A percentile compares a stretch with the other conserved stretches of the same genome.
Conservation (phyloP, 2,113 vertebrate species). For the Axis porcinus region DNA sequence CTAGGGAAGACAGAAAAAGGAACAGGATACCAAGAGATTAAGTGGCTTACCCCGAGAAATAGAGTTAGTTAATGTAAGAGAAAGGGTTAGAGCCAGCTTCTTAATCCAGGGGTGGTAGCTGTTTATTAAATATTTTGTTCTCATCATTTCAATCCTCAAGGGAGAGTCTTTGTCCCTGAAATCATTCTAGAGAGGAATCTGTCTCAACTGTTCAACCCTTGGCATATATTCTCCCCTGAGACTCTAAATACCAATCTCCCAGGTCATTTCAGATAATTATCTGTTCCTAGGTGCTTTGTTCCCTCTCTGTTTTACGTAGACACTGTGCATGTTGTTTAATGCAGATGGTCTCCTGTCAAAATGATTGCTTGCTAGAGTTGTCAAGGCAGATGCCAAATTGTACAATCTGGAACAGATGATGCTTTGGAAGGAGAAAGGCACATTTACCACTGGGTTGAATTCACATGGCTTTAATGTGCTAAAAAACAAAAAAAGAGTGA, state of each 20-base stretch:
- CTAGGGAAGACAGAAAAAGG: neutral
- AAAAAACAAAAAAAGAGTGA: conserved; percentile 51
- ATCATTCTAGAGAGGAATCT: conserved; percentile 16
- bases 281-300: conserved; percentile 4
- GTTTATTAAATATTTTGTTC: neutral
- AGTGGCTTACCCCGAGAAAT: neutral
- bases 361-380: conserved; percentile 41
- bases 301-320: conserved; percentile 52
- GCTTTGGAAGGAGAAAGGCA: conserved; percentile 51
- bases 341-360: conserved; percentile 72
- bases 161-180: conserved; percentile 40
- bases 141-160: neutral
- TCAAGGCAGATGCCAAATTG: conserved; percentile 65
- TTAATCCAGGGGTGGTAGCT: neutral
- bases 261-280: conserved; percentile 28
- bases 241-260: conserved; percentile 41
- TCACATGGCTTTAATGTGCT: conserved; percentile 37
- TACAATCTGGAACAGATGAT: conserved; percentile 49
- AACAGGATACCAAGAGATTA: neutral
- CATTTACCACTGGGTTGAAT: conserved; percentile 11
- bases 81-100: neutral
- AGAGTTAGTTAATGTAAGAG: neutral
- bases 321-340: conserved; percentile 47
- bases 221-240: neutral
- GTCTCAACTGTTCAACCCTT: conserved; percentile 27